Evolutionary conservation across 2,113 vertebrate genomes (phyloP).

Genomic region (Hystrix brachyura): DNA sequence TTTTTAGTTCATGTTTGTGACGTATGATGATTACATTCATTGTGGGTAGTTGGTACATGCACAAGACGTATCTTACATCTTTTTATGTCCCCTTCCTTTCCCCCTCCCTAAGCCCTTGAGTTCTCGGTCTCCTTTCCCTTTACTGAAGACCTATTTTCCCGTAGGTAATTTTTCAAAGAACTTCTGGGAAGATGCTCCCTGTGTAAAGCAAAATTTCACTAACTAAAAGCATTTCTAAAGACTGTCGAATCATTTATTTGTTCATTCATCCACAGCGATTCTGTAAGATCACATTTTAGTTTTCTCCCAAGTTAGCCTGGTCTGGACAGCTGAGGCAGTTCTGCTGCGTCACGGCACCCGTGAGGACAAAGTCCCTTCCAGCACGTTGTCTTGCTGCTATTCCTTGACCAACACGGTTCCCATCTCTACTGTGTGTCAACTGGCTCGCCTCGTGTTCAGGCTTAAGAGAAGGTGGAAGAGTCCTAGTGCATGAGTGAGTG

Average conservation of each 20-base stretch:
- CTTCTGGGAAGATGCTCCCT: neutral
- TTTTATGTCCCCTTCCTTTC: neutral
- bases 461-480: neutral
- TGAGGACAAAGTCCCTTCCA: neutral
- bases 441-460: neutral
- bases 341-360: neutral
- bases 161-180: neutral
- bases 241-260: neutral
- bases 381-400: neutral
- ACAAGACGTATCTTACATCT: neutral
- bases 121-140: neutral
- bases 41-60: neutral
- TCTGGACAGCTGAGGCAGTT: neutral
- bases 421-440: neutral
- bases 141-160: neutral
- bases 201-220: slow-evolving; percentile 1
- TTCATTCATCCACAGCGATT: neutral
- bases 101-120: neutral
- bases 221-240: neutral
- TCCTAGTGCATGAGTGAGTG: neutral
- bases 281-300: neutral
- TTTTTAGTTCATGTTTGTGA: neutral
- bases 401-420: neutral
- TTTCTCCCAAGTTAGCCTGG: neutral
- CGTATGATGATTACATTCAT: neutral